Conservation (phyloP, 2,113 vertebrate species). For the Vimba vimba region DNA sequence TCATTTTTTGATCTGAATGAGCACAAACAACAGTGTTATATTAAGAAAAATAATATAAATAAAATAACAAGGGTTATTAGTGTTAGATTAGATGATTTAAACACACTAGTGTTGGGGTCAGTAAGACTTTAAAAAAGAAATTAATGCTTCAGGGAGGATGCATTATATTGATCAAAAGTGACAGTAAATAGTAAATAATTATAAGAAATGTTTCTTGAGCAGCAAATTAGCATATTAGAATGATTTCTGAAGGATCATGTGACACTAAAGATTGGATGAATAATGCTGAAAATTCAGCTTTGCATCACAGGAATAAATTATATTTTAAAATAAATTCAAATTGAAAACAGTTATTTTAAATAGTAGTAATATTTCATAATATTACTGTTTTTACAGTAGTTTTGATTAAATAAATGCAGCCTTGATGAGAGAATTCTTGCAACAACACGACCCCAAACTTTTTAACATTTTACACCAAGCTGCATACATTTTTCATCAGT, state of each 20-base stretch:
- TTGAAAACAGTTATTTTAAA: not conserved
- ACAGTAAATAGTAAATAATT: too few relatives aligned
- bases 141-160: too few relatives aligned
- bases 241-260: too few relatives aligned
- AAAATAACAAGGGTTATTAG: not conserved
- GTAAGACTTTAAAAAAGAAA: not conserved
- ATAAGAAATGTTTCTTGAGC: not conserved
- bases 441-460: not conserved
- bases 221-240: not conserved
- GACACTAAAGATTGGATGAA: too few relatives aligned
- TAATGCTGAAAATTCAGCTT: not conserved
- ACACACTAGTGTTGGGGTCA: not conserved
- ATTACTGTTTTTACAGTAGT: not conserved
- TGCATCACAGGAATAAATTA: too few relatives aligned
- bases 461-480: not conserved
- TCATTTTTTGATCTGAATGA: not conserved
- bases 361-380: not conserved
- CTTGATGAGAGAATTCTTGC: not conserved
- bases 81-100: too few relatives aligned
- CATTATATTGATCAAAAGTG: too few relatives aligned
- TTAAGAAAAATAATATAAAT: not conserved
- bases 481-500: not conserved
- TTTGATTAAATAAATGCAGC: not conserved
- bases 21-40: not conserved
- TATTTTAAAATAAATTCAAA: too few relatives aligned